Conservation (phyloP, 2,113 vertebrate genomes). For the Dasyornis broadbenti region DNA sequence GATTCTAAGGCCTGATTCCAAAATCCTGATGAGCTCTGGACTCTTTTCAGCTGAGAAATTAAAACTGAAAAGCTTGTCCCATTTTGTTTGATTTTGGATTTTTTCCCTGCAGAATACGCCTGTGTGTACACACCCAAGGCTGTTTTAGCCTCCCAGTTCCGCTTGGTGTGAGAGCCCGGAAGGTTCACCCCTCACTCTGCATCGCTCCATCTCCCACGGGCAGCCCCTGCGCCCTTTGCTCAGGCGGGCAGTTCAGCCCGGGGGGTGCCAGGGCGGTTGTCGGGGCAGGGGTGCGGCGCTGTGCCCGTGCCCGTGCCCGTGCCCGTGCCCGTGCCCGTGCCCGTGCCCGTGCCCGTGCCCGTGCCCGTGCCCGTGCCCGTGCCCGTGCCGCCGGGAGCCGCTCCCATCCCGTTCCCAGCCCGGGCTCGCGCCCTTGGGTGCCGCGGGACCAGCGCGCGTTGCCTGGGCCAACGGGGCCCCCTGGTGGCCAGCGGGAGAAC, state of each 20-base stretch:
- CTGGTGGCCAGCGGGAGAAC: not conserved
- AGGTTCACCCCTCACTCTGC: not conserved
- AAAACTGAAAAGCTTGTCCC: not conserved
- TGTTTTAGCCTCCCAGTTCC: not conserved
- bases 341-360: no score
- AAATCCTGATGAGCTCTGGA: not conserved
- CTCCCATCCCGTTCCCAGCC: no score
- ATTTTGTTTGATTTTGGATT: not conserved
- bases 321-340: no score
- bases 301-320: no score
- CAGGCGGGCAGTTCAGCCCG: not conserved
- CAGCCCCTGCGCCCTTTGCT: not conserved
- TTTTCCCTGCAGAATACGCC: no score
- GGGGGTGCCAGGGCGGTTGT: not conserved
- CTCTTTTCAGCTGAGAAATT: not conserved
- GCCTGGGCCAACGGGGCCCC: not conserved
- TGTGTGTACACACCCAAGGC: not conserved
- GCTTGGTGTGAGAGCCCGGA: not conserved
- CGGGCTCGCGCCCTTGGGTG: not conserved
- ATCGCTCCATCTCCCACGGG: not conserved
- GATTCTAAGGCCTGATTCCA: not conserved
- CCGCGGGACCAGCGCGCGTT: no score
- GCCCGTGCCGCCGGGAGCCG: no score
- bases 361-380: no score
- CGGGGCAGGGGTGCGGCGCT: not conserved